phyloP scores from a whole-genome alignment of 30 jellyfish, hydroid and myxozoan species.

The Phacellophora camtschatica region DNA sequence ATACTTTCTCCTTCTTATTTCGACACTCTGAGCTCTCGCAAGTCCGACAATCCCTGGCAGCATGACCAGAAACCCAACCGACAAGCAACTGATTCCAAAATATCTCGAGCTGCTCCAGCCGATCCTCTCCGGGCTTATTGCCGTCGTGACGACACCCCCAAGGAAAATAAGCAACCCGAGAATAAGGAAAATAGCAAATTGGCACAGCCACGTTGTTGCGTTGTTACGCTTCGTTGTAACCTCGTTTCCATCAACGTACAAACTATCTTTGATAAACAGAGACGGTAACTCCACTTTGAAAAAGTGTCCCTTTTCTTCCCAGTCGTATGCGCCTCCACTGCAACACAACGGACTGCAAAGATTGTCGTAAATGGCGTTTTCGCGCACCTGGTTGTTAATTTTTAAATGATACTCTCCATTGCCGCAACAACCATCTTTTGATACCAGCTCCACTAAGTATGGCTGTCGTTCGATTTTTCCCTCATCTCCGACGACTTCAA shows the following conservation, averaged over 20 bases:
- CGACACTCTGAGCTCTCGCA: constrained; percentile 58
- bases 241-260: constrained; percentile 89
- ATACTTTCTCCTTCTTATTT: constrained; percentile 21
- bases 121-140: constrained; percentile 39
- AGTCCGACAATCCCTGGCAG: constrained; percentile 84
- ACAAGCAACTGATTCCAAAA: constrained; percentile 84
- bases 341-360: constrained; percentile 91
- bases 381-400: constrained; percentile 54
- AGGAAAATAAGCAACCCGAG: constrained; percentile 50
- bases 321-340: constrained; percentile 91
- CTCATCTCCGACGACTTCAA: constrained; percentile 92
- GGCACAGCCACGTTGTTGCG: constrained; percentile 84
- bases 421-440: constrained; percentile 70
- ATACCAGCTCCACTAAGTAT: constrained; percentile 62
- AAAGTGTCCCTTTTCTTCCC: constrained; percentile 97
- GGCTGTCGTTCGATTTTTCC: constrained; percentile 90
- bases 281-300: constrained; percentile 94
- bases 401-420: constrained; percentile 59
- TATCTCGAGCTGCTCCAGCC: constrained; percentile 90
- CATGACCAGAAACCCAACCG: constrained; percentile 66
- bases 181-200: constrained; percentile 71
- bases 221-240: constrained; percentile 62
- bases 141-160: constrained; percentile 77
- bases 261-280: constrained; percentile 70
- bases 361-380: constrained; percentile 70